Evolutionary conservation across 2,113 vertebrate species (phyloP).

Genomic region (mouse (Mus musculus)): DNA sequence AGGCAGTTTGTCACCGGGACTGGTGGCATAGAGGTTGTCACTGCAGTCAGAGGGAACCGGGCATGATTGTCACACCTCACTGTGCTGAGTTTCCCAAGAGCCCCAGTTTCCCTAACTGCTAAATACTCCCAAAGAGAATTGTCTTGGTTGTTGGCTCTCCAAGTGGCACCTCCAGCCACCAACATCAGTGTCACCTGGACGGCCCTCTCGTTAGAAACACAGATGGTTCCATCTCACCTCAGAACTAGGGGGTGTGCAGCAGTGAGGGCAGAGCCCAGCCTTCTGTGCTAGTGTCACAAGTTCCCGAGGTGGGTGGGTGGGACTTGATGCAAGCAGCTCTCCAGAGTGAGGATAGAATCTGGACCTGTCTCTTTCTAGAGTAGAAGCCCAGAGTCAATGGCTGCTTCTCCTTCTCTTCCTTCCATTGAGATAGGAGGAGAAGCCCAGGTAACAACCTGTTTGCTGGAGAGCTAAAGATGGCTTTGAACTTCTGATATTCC

Average conservation of each 20-base stretch:
- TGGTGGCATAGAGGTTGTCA: background rate
- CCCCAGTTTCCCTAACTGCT: background rate
- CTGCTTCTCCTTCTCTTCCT: background rate
- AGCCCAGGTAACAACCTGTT: background rate
- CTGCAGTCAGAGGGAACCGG: background rate
- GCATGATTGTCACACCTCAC: background rate
- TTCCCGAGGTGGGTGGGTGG: background rate
- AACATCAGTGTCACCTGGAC: background rate
- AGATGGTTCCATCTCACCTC: background rate
- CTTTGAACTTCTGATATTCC: background rate
- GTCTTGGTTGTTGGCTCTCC: background rate
- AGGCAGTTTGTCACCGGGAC: background rate
- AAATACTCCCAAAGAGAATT: background rate
- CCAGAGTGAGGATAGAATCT: background rate
- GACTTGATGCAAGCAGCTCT: background rate
- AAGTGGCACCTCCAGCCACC: background rate
- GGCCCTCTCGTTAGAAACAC: background rate
- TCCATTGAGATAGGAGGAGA: too few species aligned
- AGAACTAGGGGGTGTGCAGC: background rate
- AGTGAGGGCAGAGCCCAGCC: background rate
- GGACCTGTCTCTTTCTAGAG: background rate
- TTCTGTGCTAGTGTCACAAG: background rate
- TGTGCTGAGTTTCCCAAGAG: background rate
- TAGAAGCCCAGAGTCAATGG: background rate
- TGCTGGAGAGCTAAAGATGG: background rate